phyloP scores from a whole-genome alignment of 2,113 vertebrate genomes.

The Datnioides undecimradiatus region DNA sequence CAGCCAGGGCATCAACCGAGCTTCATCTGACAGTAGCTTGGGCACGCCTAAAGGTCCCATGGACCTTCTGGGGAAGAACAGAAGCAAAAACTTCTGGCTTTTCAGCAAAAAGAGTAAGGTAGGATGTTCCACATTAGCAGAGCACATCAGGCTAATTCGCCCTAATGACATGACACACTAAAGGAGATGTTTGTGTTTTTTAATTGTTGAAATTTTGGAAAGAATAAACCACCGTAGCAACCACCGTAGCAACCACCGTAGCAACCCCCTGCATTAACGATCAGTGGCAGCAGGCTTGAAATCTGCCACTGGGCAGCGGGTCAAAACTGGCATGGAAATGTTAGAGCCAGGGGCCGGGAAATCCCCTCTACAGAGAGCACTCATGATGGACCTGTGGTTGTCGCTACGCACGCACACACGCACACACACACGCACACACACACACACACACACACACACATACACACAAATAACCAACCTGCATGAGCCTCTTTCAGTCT shows the following conservation, averaged over 20 bases:
- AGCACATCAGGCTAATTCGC: background rate
- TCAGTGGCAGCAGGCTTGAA: background rate
- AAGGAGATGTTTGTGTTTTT: too few relatives aligned
- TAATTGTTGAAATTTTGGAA: background rate
- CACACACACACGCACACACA: background rate
- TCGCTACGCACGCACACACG: slow-evolving; percentile 33
- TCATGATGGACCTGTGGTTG: slow-evolving; percentile 45
- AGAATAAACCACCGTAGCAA: too few relatives aligned
- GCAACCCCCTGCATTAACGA: background rate
- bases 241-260: too few relatives aligned
- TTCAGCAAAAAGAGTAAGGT: slow-evolving; percentile 93
- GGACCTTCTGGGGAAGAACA: slow-evolving; percentile 85
- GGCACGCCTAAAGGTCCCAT: slow-evolving; percentile 87
- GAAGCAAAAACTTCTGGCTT: slow-evolving; percentile 89
- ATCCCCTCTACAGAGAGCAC: slow-evolving; percentile 34
- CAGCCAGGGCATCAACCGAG: slow-evolving; percentile 91
- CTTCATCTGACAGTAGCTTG: slow-evolving; percentile 90
- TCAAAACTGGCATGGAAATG: slow-evolving; percentile 13
- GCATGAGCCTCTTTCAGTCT: slow-evolving; percentile 63
- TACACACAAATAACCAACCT: slow-evolving; percentile 11
- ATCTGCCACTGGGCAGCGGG: background rate
- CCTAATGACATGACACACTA: background rate
- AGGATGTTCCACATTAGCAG: slow-evolving; percentile 48
- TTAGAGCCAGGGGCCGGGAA: slow-evolving; percentile 36
- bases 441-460: slow-evolving; percentile 5